Conservation (phyloP, 2,888 invertebrate species). For the Xanthorhoe designata region DNA sequence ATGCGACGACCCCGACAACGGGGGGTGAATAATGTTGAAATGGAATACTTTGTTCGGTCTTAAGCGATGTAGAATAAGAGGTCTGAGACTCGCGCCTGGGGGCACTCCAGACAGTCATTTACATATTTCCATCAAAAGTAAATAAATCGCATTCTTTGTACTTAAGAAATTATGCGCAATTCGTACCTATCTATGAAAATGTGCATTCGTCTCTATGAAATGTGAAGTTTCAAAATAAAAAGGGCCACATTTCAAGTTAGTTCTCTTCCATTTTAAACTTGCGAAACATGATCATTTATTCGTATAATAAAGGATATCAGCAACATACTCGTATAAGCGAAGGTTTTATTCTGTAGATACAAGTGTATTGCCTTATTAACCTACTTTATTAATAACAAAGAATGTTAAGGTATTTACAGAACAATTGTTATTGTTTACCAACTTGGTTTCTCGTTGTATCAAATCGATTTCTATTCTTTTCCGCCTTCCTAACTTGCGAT, state of each 20-base stretch:
- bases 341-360: too few relatives aligned
- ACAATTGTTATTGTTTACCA: not conserved
- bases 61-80: constrained; percentile 24
- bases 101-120: constrained; percentile 5
- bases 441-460: constrained; percentile 7
- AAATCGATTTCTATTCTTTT: constrained; percentile 6
- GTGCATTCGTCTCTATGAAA: not conserved
- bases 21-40: constrained; percentile 4
- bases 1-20: constrained; percentile 15
- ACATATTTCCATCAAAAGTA: not conserved
- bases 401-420: not conserved
- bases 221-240: too few relatives aligned
- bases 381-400: not conserved
- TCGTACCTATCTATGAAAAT: not conserved
- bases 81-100: constrained; percentile 30
- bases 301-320: not conserved
- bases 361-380: not conserved
- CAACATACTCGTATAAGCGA: not conserved
- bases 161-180: too few relatives aligned
- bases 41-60: constrained; percentile 4
- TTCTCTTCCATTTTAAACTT: too few relatives aligned
- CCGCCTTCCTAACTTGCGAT: constrained; percentile 20
- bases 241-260: too few relatives aligned
- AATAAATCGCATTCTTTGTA: too few relatives aligned
- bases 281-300: too few relatives aligned